A percentile compares a stretch with the other conserved stretches of the same genome.
Evolutionary conservation across 2,888 invertebrate genomes (phyloP).

Genomic region (Folsomia manolachei): DNA sequence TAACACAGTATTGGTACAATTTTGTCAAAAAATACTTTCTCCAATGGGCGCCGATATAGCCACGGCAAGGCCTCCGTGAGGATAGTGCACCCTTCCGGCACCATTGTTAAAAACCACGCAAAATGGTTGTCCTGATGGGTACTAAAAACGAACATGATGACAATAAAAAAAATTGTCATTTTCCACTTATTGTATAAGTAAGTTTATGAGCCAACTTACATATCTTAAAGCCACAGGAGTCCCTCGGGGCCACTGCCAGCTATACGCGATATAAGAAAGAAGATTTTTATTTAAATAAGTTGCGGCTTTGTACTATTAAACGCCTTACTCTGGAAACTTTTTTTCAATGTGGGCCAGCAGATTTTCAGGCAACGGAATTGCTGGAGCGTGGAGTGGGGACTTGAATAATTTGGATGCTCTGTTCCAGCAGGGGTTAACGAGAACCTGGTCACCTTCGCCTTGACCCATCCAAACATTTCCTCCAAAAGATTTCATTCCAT

Average conservation of each 20-base stretch:
- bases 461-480: not conserved
- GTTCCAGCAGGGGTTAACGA: slow-evolving; percentile 22
- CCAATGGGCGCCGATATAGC: slow-evolving; percentile 28
- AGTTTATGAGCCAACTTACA: too few relatives aligned
- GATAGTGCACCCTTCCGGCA: slow-evolving; percentile 32
- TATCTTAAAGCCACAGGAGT: slow-evolving; percentile 22
- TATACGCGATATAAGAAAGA: slow-evolving; percentile 8
- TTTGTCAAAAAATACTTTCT: not conserved
- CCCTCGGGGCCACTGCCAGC: slow-evolving; percentile 28
- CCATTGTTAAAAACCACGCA: slow-evolving; percentile 33
- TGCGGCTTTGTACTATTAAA: too few relatives aligned
- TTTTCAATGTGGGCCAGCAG: slow-evolving; percentile 26
- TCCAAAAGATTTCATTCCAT: too few relatives aligned
- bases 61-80: slow-evolving; percentile 36
- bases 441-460: not conserved
- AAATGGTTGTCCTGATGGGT: slow-evolving; percentile 34
- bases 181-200: too few relatives aligned
- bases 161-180: too few relatives aligned
- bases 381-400: slow-evolving; percentile 22
- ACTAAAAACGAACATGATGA: too few relatives aligned
- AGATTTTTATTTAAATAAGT: not conserved
- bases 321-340: slow-evolving; percentile 21
- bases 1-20: not conserved
- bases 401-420: slow-evolving; percentile 31
- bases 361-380: slow-evolving; percentile 34